Evolutionary conservation across 2,888 invertebrate genomes (phyloP), one percentile per base, ranked within the genome.

Genomic region (Branchellion lobata): DNA sequence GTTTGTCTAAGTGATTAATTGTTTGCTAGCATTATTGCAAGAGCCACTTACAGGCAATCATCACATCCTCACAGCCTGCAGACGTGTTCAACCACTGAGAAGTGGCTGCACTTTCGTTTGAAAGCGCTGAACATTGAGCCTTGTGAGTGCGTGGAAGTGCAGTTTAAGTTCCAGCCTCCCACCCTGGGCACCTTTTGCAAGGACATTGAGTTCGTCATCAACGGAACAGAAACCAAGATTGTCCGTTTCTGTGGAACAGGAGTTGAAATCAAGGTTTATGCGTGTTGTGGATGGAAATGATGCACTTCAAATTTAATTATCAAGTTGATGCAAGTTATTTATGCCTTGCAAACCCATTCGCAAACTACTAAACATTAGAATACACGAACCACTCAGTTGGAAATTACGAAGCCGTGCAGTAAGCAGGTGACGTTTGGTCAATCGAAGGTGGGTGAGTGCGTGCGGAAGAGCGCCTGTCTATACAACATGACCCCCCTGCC

Each of bases 181-280:
- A 11, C 11, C n/a, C 27, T 24, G n/a, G 34, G 1, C 18, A 8
- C n/a, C 1, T 77, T 33, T 24, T 27, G 57, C 31, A 61, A 33
- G 33, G 31, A 61, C 3, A 24, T 77, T 1, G 27, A 31, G 8
- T 77, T 77, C 53, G 34, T 77, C n/a, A 36, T 65, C 53, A 53
- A 77, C 33, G 77, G 31, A 57, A 33, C 33, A 27, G 65, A 29
- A 21, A 57, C 18, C 33, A 47, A 31, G 31, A 27, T 33, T 36
- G 36, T 77, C 21, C 36, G 57, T 1, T 77, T 77, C 24, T 36
- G 24, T 36, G 77, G 77, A 8, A 21, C 31, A 34, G 77, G 77
- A 29, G 61, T 77, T 29, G 34, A 0, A 2, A 21, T 77, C n/a
- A 57, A 77, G 34, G 77, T 77, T 33, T n/a, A n/a, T n/a, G n/a